Percentiles rank a stretch among this genome's conserved stretches.
phyloP scores from a whole-genome alignment of 2,888 invertebrate genomes.

The Metopia argyrocephala region DNA sequence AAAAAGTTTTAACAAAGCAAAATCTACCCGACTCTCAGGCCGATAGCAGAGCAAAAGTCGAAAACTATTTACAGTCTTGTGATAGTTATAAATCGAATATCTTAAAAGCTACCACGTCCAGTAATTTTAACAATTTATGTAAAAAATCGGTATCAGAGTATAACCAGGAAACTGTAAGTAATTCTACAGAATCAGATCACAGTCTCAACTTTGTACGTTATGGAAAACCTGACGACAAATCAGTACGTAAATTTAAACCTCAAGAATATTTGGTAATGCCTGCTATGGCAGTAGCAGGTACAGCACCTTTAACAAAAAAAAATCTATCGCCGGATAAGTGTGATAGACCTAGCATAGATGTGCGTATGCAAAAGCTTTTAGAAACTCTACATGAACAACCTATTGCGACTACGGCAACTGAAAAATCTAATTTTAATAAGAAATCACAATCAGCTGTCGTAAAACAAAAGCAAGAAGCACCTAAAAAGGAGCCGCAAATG shows the following conservation, averaged over 20 bases:
- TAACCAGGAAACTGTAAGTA: slow-evolving; percentile 48
- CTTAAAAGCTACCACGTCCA: slow-evolving; percentile 26
- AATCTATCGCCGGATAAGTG: slow-evolving; percentile 34
- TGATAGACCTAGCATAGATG: slow-evolving; percentile 53
- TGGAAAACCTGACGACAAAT: not conserved
- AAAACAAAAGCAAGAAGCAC: not conserved
- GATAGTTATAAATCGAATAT: slow-evolving; percentile 29
- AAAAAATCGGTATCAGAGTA: slow-evolving; percentile 3
- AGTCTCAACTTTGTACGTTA: slow-evolving; percentile 33
- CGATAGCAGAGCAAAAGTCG: slow-evolving; percentile 47
- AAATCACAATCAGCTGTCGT: slow-evolving; percentile 43
- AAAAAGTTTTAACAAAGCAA: not conserved
- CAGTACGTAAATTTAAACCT: slow-evolving; percentile 24
- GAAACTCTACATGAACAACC: slow-evolving; percentile 65
- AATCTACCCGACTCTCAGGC: slow-evolving; percentile 50
- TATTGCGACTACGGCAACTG: not conserved
- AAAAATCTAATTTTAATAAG: slow-evolving; percentile 28
- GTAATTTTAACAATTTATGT: not conserved
- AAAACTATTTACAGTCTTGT: slow-evolving; percentile 59
- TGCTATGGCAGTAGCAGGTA: slow-evolving; percentile 24
- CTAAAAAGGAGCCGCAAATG: slow-evolving; percentile 15
- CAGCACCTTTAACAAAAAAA: not conserved
- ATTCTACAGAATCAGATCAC: slow-evolving; percentile 65
- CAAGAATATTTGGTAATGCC: slow-evolving; percentile 63
- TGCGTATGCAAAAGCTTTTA: slow-evolving; percentile 65